A percentile compares a stretch with the other conserved stretches of the same genome.
Evolutionary conservation across 1,140 invertebrate genomes (phyloP).

Genomic region (Mercenaria mercenaria): DNA sequence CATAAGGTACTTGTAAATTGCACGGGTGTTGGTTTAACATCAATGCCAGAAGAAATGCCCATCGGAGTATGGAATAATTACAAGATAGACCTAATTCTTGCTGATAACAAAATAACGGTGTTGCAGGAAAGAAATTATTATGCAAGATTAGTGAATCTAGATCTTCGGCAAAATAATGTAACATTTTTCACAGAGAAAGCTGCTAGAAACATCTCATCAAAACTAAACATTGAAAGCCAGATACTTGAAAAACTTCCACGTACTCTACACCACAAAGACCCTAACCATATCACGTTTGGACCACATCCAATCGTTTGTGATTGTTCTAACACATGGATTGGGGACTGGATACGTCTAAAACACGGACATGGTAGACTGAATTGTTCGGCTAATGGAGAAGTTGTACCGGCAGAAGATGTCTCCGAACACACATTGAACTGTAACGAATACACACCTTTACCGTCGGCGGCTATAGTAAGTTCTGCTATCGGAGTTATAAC

Average conservation of each 20-base stretch:
- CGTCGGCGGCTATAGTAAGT: not conserved
- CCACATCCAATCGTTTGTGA: constrained; percentile 28
- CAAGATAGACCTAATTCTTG: constrained; percentile 38
- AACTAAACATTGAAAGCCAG: constrained; percentile 4
- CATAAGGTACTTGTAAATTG: constrained; percentile 25
- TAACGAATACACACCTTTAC: not conserved
- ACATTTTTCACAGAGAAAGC: not conserved
- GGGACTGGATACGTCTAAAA: constrained; percentile 29
- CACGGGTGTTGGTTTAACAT: not conserved
- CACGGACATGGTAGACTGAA: not conserved
- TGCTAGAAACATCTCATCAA: not conserved
- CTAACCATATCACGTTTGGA: not conserved
- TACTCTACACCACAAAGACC: not conserved
- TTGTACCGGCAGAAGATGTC: too few species aligned
- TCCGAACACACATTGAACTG: not conserved
- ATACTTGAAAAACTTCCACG: not conserved
- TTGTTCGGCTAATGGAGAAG: not conserved
- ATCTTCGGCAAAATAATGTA: not conserved
- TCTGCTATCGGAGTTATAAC: too few species aligned
- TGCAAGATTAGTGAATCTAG: not conserved
- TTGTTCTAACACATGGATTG: constrained; percentile 45
- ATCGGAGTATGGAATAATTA: constrained; percentile 1
- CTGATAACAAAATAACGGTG: not conserved
- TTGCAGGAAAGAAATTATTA: constrained; percentile 12
- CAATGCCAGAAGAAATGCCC: constrained; percentile 26